Conservation (phyloP, 92 coral and sea anemone genomes). For the Desmophyllum pertusum region DNA sequence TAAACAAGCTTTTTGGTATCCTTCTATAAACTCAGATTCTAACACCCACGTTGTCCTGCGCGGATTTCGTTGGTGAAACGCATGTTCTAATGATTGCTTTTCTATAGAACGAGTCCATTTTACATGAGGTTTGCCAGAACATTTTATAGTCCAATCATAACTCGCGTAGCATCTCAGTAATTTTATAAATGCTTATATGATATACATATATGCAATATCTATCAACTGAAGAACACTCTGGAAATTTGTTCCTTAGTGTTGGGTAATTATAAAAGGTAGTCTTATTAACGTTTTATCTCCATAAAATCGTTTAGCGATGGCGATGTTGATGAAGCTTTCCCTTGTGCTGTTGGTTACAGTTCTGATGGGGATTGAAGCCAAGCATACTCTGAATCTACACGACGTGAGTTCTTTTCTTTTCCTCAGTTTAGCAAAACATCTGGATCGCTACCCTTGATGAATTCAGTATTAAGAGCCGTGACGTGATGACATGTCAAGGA, state of each 20-base stretch:
- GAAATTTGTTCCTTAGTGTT: background rate
- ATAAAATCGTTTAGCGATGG: constrained; percentile 7
- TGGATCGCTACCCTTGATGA: background rate
- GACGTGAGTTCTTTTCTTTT: background rate
- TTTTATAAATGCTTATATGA: background rate
- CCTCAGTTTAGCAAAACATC: background rate
- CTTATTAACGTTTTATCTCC: background rate
- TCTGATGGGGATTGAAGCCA: constrained; percentile 16
- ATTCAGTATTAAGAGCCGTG: too few relatives aligned
- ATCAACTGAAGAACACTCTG: background rate
- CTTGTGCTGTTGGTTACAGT: constrained; percentile 4
- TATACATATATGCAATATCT: background rate
- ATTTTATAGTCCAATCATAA: background rate
- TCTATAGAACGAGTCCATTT: background rate
- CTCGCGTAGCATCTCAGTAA: background rate
- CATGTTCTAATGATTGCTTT: background rate
- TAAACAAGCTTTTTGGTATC: background rate
- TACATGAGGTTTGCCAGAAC: background rate
- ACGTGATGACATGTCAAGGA: too few relatives aligned
- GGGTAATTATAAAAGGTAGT: background rate
- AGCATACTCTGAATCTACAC: background rate
- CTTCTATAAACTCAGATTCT: too few relatives aligned
- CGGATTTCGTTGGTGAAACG: background rate
- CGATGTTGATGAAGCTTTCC: background rate
- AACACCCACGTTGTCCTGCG: too few relatives aligned